phyloP scores from a whole-genome alignment of 2,797 vertebrate genomes.

The Artibeus jamaicensis region DNA sequence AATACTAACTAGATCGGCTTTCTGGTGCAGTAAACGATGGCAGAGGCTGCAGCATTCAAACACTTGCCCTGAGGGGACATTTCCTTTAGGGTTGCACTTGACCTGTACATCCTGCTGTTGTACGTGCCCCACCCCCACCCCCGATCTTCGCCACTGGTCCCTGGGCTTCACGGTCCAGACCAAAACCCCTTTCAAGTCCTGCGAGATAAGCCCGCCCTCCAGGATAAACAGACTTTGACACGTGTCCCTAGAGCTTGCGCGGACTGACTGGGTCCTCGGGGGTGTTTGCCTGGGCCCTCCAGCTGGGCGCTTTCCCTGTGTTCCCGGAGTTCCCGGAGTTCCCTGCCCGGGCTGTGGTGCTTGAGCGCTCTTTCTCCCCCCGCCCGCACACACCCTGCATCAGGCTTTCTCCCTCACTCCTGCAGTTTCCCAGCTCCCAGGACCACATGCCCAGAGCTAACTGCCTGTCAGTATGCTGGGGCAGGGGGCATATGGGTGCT shows the following conservation, averaged over 20 bases:
- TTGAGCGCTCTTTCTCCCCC: fast-evolving
- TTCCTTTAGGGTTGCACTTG: neutral
- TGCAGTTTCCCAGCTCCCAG: neutral
- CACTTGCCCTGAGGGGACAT: neutral
- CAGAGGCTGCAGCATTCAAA: no score
- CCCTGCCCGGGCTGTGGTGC: fast-evolving
- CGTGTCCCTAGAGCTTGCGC: neutral
- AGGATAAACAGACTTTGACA: neutral
- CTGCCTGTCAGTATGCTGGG: neutral
- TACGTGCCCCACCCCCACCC: neutral
- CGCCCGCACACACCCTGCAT: fast-evolving
- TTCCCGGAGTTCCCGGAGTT: no score
- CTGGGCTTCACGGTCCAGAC: neutral
- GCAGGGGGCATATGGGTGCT: neutral
- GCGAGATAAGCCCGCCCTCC: fast-evolving
- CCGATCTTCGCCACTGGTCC: no score
- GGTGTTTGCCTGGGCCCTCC: neutral
- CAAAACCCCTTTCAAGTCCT: neutral
- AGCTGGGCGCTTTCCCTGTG: neutral
- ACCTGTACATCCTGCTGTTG: neutral
- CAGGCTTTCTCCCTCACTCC: neutral
- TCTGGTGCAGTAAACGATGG: no score
- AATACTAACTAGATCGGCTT: neutral
- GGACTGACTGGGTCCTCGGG: neutral
- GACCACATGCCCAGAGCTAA: neutral